phyloP scores from a whole-genome alignment of 2,113 vertebrate species.

The Gadus macrocephalus region DNA sequence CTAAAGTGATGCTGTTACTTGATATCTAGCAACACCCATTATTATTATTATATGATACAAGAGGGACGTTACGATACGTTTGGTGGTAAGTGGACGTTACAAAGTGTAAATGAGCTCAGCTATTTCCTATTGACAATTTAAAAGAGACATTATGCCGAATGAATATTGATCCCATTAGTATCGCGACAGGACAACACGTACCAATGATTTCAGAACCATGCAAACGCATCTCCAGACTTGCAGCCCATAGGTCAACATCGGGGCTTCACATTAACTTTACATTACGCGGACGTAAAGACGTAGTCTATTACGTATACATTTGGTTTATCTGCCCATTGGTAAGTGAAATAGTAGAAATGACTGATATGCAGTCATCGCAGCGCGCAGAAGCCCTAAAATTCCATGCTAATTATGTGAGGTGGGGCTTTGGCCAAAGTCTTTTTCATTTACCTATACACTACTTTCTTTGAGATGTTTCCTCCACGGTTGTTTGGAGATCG shows the following conservation, averaged over 20 bases:
- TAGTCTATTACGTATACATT: background rate
- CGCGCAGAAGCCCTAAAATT: background rate
- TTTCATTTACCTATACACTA: too few species aligned
- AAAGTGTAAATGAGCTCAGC: too few species aligned
- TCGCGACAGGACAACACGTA: conserved; percentile 26
- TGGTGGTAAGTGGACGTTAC: too few species aligned
- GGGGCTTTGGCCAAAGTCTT: background rate
- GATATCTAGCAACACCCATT: too few species aligned
- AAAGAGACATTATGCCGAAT: conserved; percentile 59
- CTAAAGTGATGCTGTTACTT: too few species aligned
- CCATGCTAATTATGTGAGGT: background rate
- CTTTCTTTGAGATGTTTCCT: too few species aligned
- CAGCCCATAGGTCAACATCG: conserved; percentile 13
- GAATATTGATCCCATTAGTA: conserved; percentile 72
- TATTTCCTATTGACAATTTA: conserved; percentile 56
- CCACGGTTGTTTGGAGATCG: too few species aligned
- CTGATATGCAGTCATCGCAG: background rate
- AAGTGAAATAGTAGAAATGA: background rate
- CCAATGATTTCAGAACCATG: conserved; percentile 40
- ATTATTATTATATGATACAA: too few species aligned
- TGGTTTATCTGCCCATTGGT: background rate
- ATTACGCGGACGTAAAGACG: background rate
- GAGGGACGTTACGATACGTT: too few species aligned
- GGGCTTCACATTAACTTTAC: conserved; percentile 35
- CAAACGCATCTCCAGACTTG: background rate